phyloP scores from a whole-genome alignment of 2,113 vertebrate genomes.

The Microcebus lehilahytsara region DNA sequence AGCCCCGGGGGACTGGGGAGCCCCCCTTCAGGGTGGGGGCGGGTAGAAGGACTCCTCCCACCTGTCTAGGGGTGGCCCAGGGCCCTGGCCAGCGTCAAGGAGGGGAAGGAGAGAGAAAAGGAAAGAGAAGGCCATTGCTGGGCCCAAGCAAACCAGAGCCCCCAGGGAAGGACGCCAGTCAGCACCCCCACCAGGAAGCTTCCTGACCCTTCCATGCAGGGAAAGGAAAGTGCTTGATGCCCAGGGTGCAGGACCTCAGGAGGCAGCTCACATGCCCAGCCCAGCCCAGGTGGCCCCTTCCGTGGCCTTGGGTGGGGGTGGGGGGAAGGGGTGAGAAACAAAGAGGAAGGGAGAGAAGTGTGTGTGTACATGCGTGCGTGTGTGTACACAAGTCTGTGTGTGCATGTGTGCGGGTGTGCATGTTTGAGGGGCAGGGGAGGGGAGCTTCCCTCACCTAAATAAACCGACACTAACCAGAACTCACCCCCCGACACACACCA shows the following conservation, averaged over 20 bases:
- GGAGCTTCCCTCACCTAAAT: neutral
- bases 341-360: neutral
- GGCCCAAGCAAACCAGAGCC: too few relatives aligned
- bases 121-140: neutral
- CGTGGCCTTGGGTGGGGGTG: neutral
- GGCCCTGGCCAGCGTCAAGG: neutral
- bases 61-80: too few relatives aligned
- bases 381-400: too few relatives aligned
- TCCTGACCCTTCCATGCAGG: neutral
- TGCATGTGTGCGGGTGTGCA: rapidly evolving
- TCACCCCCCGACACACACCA: neutral
- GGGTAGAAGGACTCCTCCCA: rapidly evolving
- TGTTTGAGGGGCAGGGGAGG: rapidly evolving
- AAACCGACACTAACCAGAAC: neutral
- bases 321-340: neutral
- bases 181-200: neutral
- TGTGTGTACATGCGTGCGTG: rapidly evolving
- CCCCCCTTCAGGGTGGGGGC: rapidly evolving
- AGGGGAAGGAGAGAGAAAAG: rapidly evolving
- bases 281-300: neutral
- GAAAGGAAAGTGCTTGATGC: neutral
- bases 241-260: neutral
- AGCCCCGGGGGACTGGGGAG: neutral
- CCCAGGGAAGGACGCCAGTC: too few relatives aligned
- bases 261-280: neutral